Base-by-base conservation (phyloP, 2,888 invertebrate species). In the Punctoribates punctum region DNA sequence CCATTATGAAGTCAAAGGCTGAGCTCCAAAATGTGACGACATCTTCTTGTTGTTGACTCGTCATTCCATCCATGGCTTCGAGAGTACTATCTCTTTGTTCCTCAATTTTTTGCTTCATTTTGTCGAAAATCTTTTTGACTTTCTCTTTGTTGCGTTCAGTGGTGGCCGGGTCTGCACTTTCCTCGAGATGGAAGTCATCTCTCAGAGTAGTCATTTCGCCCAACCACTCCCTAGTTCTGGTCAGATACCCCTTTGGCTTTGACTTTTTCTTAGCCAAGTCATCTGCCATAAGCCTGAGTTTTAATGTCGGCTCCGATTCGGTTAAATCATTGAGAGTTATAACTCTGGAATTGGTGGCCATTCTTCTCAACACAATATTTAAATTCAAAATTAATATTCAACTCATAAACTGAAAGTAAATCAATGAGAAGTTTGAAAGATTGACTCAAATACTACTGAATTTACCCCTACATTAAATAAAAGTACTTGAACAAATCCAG, bases 61-160 rank as follows among this genome's bases (percentile, higher is more conserved):
- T 60, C 60, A 60, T 27, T 8, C 25, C 23, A 23, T 60, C 27
- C 25, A 23, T 27, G 25, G 2, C 4, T 0, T 29, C 29, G n/a
- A 60, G 20, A 2, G 17, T 20, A 1, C 6, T 8, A 1, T 60
- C 27, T n/a, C 11, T 1, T 15, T 60, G 60, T 15, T 13, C 5
- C 4, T 60, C 60, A 2, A 60, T 3, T 29, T 60, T 60, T 15
- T 5, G n/a, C 17, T 20, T 60, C 60, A 60, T 60, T 60, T 25
- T 15, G 4, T 23, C 27, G 60, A 60, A 60, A 6, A 60, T 25
- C 5, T 23, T 13, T 4, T 2, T 23, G 5, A 60, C 15, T 15
- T 29, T 60, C 60, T 25, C n/a, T 29, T 25, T 60, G 60, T 60
- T 60, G 20, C 29, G 25, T 60, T 60, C 60, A 25, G 60, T 60